These are phyloP conservation scores for Microplitis mediator DNA, from an alignment of 1,140 invertebrate species.

Conservation along the genomic window DNA sequence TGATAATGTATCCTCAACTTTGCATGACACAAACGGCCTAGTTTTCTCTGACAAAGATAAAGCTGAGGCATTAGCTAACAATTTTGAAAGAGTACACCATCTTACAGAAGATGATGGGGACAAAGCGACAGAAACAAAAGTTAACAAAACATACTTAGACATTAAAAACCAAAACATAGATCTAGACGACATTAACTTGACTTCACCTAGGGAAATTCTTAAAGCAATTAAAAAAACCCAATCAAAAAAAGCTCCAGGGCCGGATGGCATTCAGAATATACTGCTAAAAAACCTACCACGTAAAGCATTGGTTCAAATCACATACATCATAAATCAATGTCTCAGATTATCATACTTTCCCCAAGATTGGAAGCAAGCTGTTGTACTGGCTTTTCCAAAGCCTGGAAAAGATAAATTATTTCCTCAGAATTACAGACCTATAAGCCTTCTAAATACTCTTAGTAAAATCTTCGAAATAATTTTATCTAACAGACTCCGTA, in stretches of 20 bases:
- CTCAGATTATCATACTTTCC: conserved; percentile 39
- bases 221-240: not conserved
- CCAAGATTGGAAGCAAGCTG: conserved; percentile 37
- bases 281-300: conserved; percentile 39
- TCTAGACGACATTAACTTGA: not conserved
- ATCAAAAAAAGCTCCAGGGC: conserved; percentile 38
- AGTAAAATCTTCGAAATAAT: conserved; percentile 46
- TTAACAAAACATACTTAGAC: not conserved
- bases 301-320: conserved; percentile 37
- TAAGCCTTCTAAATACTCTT: conserved; percentile 41
- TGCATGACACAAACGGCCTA: not conserved
- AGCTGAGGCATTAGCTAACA: conserved; percentile 14
- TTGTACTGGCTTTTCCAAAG: conserved; percentile 35
- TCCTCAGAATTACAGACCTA: conserved; percentile 45
- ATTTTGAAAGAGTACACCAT: conserved; percentile 20
- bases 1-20: not conserved
- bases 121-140: not conserved
- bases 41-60: not conserved
- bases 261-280: conserved; percentile 34
- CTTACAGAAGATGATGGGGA: conserved; percentile 12
- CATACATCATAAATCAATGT: conserved; percentile 39
- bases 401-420: conserved; percentile 44
- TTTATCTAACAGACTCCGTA: conserved; percentile 36
- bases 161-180: not conserved
- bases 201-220: not conserved